phyloP scores from a whole-genome alignment of 2,888 invertebrate species.

The Girardia tigrina region DNA sequence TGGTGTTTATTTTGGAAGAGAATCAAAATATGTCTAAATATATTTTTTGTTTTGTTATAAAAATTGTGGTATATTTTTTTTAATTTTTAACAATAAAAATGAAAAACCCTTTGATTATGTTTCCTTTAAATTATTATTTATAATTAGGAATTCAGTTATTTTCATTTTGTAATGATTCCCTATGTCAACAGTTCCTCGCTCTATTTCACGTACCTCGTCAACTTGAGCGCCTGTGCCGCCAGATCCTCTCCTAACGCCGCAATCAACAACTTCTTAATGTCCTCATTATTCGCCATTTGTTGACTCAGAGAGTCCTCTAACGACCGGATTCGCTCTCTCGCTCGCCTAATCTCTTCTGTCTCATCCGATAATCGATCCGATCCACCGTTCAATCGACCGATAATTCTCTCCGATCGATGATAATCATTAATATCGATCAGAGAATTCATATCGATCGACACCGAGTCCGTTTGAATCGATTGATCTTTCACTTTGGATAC shows the following conservation, averaged over 20 bases:
- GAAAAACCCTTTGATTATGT: no score
- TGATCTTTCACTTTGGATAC: neutral
- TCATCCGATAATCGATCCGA: no score
- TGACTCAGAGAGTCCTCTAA: neutral
- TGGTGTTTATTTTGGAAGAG: no score
- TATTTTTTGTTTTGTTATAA: no score
- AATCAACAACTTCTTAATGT: conserved; percentile 2
- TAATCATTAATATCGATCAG: neutral
- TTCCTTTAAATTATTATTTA: no score
- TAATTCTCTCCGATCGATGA: neutral
- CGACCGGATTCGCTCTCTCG: neutral
- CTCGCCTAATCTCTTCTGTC: neutral
- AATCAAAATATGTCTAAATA: no score
- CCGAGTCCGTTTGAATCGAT: neutral
- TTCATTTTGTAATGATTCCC: no score
- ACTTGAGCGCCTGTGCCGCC: neutral
- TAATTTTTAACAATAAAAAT: no score
- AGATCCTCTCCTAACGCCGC: neutral
- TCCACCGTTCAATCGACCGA: neutral
- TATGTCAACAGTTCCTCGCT: no score
- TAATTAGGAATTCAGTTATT: no score
- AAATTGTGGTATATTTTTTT: no score
- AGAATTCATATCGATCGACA: neutral
- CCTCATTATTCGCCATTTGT: neutral
- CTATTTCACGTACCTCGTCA: neutral